These are phyloP conservation scores for Clitarchus hookeri DNA, from an alignment of 2,888 invertebrate species.

Conservation along the genomic window DNA sequence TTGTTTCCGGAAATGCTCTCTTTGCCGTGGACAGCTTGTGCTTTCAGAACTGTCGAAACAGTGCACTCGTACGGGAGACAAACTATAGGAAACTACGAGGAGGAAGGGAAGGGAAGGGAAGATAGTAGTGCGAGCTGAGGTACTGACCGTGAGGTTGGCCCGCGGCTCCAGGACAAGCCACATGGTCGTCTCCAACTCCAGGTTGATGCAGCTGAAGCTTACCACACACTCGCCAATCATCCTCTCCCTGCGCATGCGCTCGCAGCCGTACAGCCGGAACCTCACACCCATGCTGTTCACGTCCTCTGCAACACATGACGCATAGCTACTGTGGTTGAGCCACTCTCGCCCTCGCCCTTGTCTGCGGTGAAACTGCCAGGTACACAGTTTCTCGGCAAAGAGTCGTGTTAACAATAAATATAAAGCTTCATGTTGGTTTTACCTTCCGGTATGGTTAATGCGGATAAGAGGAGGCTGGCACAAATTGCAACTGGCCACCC, in stretches of 20 bases:
- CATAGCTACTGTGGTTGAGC: too few relatives aligned
- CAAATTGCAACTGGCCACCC: too few relatives aligned
- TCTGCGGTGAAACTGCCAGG: not conserved
- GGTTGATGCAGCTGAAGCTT: conserved; percentile 86
- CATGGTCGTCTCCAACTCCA: conserved; percentile 87
- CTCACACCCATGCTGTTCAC: conserved; percentile 90
- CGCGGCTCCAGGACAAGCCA: conserved; percentile 80
- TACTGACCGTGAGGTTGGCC: conserved; percentile 49
- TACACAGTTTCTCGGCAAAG: not conserved
- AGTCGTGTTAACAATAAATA: not conserved
- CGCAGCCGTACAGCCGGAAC: conserved; percentile 88
- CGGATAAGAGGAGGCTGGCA: too few relatives aligned
- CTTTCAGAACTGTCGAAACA: too few relatives aligned
- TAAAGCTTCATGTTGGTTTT: too few relatives aligned
- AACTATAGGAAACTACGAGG: too few relatives aligned
- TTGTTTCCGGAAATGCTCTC: too few relatives aligned
- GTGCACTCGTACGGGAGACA: too few relatives aligned
- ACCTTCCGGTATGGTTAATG: too few relatives aligned
- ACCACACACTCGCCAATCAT: conserved; percentile 90
- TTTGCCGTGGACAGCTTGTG: too few relatives aligned
- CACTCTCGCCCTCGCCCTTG: not conserved
- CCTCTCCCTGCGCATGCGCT: conserved; percentile 89
- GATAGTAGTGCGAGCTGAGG: too few relatives aligned
- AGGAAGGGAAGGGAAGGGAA: too few relatives aligned
- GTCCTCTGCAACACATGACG: conserved; percentile 67